Evolutionary conservation across 2,888 invertebrate species (phyloP), one percentile per base, ranked within the genome.

Genomic region (Ichneumoninae sp.): DNA sequence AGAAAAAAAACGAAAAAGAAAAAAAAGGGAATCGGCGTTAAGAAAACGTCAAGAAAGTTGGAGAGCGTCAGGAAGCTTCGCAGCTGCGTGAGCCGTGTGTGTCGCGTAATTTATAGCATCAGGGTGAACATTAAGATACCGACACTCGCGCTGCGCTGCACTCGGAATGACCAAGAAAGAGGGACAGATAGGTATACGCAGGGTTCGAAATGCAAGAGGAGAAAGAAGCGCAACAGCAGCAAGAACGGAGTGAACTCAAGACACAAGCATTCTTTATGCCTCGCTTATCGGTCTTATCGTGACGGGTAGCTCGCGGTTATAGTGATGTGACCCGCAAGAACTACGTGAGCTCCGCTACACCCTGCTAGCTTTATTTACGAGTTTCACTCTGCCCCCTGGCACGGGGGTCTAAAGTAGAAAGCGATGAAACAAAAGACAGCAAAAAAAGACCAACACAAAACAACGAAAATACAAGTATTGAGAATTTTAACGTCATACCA

Each of bases 51-150:
- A 82, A 75, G 71, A 78, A 78, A 74, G 44, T 84, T 36, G 47
- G 52, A 87, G 85, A 88, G 81, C 75, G 44, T 86, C 88, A 88
- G 87, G 87, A 88, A 88, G 87, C 88, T 87, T 87, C 89, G 90
- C 92, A 91, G 91, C 91, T 91, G 91, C 88, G 89, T 89, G 87
- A 89, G 90, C 88, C 88, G 88, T 88, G 88, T 88, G 79, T 50
- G 87, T 88, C 89, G 89, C 88, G 90, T 92, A 92, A 92, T 92
- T 92, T 92, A 92, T 92, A 89, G 91, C 92, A 89, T 92, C 90
- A 68, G 83, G 79, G 71, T 87, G 86, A 88, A 91, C 92, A 91
- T 92, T 92, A 92, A 92, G 92, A 92, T 92, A 92, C 91, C 90
- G 89, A 90, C 90, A 88, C 88, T 90, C 88, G 87, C 44, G 75